phyloP scores from a whole-genome alignment of 1,140 invertebrate species.

The Chymomyza costata region DNA sequence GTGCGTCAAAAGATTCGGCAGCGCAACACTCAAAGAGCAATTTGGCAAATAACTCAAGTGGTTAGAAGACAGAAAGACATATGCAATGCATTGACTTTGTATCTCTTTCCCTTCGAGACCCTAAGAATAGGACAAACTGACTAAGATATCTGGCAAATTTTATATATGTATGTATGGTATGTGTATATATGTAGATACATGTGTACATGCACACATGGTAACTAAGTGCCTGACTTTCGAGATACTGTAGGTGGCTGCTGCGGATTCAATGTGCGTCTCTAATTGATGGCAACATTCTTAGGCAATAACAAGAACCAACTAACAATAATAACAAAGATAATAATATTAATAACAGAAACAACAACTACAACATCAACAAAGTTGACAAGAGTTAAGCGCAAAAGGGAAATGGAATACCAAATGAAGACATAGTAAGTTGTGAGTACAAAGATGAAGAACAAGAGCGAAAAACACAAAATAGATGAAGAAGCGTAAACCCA shows the following conservation, averaged over 20 bases:
- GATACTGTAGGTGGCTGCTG: background rate
- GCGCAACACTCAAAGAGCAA: too few relatives aligned
- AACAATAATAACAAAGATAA: slow-evolving; percentile 22
- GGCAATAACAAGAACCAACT: too few relatives aligned
- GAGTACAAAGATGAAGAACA: too few relatives aligned
- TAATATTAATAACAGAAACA: slow-evolving; percentile 23
- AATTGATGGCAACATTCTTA: slow-evolving; percentile 53
- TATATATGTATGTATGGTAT: too few relatives aligned
- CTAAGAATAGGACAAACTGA: slow-evolving; percentile 22
- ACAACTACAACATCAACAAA: slow-evolving; percentile 19
- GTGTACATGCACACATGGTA: background rate
- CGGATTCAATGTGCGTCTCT: slow-evolving; percentile 19
- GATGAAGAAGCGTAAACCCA: too few relatives aligned
- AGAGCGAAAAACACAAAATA: background rate
- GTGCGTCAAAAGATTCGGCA: too few relatives aligned
- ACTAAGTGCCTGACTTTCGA: too few relatives aligned
- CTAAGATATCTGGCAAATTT: slow-evolving; percentile 37
- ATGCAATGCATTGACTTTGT: slow-evolving; percentile 16
- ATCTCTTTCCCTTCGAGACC: too few relatives aligned
- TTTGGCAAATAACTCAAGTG: slow-evolving; percentile 20
- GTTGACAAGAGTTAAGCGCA: slow-evolving; percentile 20
- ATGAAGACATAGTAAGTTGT: too few relatives aligned
- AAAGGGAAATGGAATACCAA: slow-evolving; percentile 4
- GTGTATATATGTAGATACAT: slow-evolving; percentile 13
- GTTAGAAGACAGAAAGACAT: slow-evolving; percentile 1